Evolutionary conservation across 2,888 invertebrate genomes (phyloP).

Genomic region (Leptopilina drosophilae): DNA sequence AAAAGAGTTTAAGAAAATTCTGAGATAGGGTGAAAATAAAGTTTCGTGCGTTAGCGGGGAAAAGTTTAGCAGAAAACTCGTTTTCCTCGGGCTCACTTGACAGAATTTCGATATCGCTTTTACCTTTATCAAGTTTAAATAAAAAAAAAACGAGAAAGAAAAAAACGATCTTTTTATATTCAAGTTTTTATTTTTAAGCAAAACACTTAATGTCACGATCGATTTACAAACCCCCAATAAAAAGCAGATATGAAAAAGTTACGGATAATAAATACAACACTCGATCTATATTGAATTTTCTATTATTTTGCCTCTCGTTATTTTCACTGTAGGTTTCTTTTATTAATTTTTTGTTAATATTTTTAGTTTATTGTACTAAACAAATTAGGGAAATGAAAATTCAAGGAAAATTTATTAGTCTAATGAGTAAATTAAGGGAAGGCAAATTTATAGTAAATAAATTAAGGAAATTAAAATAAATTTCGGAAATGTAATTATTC

Average conservation of each 20-base stretch:
- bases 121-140: conserved; percentile 15
- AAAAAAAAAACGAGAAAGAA: not conserved
- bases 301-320: not conserved
- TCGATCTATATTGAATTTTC: conserved; percentile 51
- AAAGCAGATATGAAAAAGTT: conserved; percentile 18
- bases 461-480: too few relatives aligned
- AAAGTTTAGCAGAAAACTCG: conserved; percentile 29
- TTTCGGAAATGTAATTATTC: too few relatives aligned
- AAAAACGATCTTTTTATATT: not conserved
- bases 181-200: conserved; percentile 21
- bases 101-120: conserved; percentile 29
- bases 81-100: conserved; percentile 10
- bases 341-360: too few relatives aligned
- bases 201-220: conserved; percentile 17
- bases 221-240: not conserved
- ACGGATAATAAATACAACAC: conserved; percentile 50
- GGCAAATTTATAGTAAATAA: too few relatives aligned
- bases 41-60: conserved; percentile 9
- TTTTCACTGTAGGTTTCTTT: not conserved
- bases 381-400: too few relatives aligned
- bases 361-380: too few relatives aligned
- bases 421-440: too few relatives aligned
- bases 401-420: too few relatives aligned
- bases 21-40: not conserved
- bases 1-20: conserved; percentile 11